phyloP scores from a whole-genome alignment of 2,113 vertebrate genomes.

The Oreotragus oreotragus region DNA sequence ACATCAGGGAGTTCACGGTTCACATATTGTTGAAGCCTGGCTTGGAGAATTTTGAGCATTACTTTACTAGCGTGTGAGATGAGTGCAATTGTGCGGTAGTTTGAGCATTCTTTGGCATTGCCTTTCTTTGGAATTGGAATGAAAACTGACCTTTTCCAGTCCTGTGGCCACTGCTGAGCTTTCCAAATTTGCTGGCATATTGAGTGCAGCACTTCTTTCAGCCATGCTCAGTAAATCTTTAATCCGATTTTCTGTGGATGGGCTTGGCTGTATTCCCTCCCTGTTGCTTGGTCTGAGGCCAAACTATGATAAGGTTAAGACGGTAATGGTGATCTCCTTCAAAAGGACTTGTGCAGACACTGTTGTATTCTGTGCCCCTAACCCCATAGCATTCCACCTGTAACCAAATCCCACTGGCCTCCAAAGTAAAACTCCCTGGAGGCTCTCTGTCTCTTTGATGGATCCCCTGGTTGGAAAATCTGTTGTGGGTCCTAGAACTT shows the following conservation, averaged over 20 bases:
- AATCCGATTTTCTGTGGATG: neutral
- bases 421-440: neutral
- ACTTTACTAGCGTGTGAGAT: no score
- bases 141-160: no score
- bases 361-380: neutral
- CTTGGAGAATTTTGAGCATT: no score
- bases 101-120: no score
- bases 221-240: neutral
- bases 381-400: rapidly evolving
- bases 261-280: neutral
- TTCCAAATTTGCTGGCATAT: no score
- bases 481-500: neutral
- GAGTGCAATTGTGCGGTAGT: no score
- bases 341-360: neutral
- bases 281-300: neutral
- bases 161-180: no score
- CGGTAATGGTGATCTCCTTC: neutral
- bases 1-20: no score
- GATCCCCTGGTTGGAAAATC: neutral
- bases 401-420: neutral
- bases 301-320: neutral
- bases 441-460: neutral
- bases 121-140: no score
- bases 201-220: no score
- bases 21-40: no score